A percentile compares a stretch with the other conserved stretches of the same genome.
These are phyloP conservation scores for Clarias gariepinus DNA, from an alignment of 2,113 vertebrate genomes.

Conservation along the genomic window DNA sequence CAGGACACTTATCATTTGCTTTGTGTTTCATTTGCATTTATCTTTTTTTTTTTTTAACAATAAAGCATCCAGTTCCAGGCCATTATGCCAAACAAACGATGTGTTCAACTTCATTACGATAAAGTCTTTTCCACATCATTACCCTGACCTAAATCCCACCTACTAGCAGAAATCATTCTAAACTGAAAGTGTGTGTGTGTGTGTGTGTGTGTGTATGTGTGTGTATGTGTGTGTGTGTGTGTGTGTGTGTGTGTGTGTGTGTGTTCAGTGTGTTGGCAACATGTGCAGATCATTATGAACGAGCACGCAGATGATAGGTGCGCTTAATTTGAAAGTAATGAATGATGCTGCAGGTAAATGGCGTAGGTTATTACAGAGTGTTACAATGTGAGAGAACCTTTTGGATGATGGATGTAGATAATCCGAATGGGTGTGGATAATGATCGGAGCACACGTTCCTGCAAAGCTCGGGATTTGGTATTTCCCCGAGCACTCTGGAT, in stretches of 20 bases:
- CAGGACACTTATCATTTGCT: background rate
- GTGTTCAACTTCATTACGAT: background rate
- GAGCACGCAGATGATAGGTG: background rate
- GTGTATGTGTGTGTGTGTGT: too few relatives aligned
- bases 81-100: background rate
- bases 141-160: slow-evolving; percentile 8
- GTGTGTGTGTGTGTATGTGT: background rate
- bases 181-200: background rate
- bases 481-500: slow-evolving; percentile 9
- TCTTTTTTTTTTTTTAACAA: background rate
- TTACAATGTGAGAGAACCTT: background rate
- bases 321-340: background rate
- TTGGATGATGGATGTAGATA: background rate
- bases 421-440: background rate
- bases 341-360: background rate
- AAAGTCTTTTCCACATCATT: background rate
- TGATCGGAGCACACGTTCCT: background rate
- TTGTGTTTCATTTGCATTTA: too few relatives aligned
- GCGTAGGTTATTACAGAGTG: background rate
- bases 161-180: background rate
- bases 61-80: background rate
- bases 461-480: slow-evolving; percentile 6
- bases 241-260: background rate
- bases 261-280: background rate
- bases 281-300: background rate